Percentiles rank a stretch among this genome's conserved stretches.
phyloP scores from a whole-genome alignment of 2,113 vertebrate species.

The Solea solea region DNA sequence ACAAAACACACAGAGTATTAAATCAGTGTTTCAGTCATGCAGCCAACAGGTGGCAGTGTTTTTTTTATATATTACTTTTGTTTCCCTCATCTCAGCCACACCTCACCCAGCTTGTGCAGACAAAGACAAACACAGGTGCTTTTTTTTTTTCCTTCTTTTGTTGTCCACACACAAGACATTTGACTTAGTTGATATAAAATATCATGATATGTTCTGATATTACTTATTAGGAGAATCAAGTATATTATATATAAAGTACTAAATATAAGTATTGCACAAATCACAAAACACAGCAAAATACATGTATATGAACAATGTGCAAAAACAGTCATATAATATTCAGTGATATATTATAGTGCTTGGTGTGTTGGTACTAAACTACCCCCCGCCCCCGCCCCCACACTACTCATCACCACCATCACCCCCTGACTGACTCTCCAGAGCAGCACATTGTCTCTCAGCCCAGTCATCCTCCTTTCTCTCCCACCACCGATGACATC shows the following conservation, averaged over 20 bases:
- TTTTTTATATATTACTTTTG: neutral
- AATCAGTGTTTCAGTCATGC: neutral
- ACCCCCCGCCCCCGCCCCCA: neutral
- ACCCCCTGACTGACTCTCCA: neutral
- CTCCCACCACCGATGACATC: constrained; percentile 69
- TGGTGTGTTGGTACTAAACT: neutral
- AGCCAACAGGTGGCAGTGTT: constrained; percentile 59
- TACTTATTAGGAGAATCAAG: neutral
- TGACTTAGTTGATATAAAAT: neutral
- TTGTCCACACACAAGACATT: neutral
- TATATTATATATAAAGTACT: neutral
- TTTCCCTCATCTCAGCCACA: neutral
- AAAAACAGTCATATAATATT: neutral
- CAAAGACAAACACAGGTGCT: constrained; percentile 47
- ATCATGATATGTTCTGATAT: neutral
- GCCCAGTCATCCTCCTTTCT: constrained; percentile 56
- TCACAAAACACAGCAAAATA: constrained; percentile 10
- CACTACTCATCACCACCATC: neutral
- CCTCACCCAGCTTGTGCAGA: constrained; percentile 40
- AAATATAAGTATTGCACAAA: constrained; percentile 21
- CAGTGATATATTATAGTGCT: neutral
- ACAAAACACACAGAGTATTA: constrained; percentile 4
- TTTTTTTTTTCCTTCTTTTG: neutral
- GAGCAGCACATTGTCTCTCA: constrained; percentile 49
- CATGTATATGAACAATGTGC: neutral